Percentiles rank a stretch among this genome's conserved stretches.
Conservation (phyloP, 1,140 invertebrate species). For the Octopus bimaculoides region DNA sequence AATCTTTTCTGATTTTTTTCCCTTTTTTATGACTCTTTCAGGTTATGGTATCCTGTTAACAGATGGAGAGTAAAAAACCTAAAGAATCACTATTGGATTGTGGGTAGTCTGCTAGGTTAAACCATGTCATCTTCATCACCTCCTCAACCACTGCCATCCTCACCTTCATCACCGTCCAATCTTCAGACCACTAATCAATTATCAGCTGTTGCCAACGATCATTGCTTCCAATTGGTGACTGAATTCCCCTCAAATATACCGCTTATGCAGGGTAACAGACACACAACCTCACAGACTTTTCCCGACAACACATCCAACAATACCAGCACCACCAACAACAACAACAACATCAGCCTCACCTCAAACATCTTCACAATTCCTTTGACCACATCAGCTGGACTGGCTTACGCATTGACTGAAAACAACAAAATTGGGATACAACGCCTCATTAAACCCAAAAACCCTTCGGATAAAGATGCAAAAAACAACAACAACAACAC, state of each 20-base stretch:
- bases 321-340: neutral
- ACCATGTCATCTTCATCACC: slow-evolving; percentile 1
- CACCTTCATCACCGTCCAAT: slow-evolving; percentile 3
- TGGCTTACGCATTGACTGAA: neutral
- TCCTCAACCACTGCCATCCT: neutral
- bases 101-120: slow-evolving; percentile 8
- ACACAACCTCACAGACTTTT: neutral
- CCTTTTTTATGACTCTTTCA: neutral
- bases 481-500: neutral
- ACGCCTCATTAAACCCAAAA: neutral
- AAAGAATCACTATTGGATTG: slow-evolving; percentile 4
- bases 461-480: neutral
- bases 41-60: slow-evolving; percentile 8
- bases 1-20: too few relatives aligned
- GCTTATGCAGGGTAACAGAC: neutral
- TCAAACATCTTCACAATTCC: neutral
- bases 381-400: neutral
- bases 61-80: neutral
- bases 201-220: neutral
- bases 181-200: neutral
- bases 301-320: neutral
- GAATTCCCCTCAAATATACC: neutral
- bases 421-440: neutral
- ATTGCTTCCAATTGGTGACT: neutral
- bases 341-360: neutral